phyloP scores from a whole-genome alignment of 2,113 vertebrate species.

The Phasianus colchicus region DNA sequence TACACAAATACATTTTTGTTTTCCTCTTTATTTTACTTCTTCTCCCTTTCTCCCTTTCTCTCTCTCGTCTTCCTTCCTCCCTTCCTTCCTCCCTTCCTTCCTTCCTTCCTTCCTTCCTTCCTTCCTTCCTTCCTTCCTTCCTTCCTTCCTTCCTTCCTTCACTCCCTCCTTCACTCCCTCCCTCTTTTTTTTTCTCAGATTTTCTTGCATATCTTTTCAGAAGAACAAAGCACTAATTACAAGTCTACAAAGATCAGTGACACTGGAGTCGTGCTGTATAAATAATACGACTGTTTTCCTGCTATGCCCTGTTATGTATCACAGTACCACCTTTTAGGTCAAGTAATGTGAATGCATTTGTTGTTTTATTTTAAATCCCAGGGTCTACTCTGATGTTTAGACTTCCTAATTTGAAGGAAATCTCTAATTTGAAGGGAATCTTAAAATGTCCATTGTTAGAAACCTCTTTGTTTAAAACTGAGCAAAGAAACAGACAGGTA shows the following conservation, averaged over 20 bases:
- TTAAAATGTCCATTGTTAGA: too few relatives aligned
- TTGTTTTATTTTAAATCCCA: background rate
- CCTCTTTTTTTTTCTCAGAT: background rate
- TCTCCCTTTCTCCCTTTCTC: background rate
- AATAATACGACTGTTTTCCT: background rate
- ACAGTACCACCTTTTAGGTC: rapidly evolving
- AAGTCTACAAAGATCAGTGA: background rate
- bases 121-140: too few relatives aligned
- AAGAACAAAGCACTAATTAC: background rate
- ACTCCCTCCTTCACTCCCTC: too few relatives aligned
- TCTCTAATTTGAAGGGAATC: too few relatives aligned
- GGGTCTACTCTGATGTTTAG: too few relatives aligned
- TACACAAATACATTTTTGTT: background rate
- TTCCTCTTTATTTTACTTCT: background rate
- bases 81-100: too few relatives aligned
- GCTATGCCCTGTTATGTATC: background rate
- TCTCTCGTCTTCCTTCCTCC: too few relatives aligned
- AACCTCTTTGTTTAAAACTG: too few relatives aligned
- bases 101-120: too few relatives aligned
- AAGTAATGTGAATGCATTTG: background rate
- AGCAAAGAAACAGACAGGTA: too few relatives aligned
- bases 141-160: too few relatives aligned
- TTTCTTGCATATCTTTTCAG: background rate
- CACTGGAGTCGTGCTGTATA: background rate
- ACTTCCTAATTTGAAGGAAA: too few relatives aligned